Evolutionary conservation across 2,113 vertebrate genomes (phyloP), one percentile per base, ranked within the genome.

Genomic region (Euleptes europaea): DNA sequence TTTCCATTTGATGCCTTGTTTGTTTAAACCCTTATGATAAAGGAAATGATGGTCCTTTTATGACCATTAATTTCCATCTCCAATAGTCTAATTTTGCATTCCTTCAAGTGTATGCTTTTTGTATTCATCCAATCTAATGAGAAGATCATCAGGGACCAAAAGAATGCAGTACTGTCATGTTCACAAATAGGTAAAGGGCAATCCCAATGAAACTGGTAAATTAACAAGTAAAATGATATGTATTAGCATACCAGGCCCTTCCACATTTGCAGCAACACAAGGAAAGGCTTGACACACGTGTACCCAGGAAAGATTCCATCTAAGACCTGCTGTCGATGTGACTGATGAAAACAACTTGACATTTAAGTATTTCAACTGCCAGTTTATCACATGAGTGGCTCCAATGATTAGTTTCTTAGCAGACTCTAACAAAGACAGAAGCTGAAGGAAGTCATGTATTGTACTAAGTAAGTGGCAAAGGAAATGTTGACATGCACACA

Each of bases 301-400:
- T 80, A 73, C 87, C 66, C 79, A 87, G 89, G 83, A 91, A 88
- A 84, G 79, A 89, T 93, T 94, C 92, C 83, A 66, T 91, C 91
- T 93, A 90, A 94, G 93, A 91, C 86, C 90, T 90, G 87, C 94
- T 95, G 91, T 94, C 80, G 86, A 92, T 92, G 76, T 87, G 92
- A 57, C 87, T 90, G 91, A 95, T 94, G 89, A 95, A 95, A 96
- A 96, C 94, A 95, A 95, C 95, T 95, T 96, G 95, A 96, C 95
- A 95, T 95, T 91, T 95, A 92, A 93, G 86, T 94, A 92, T 95
- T 95, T 94, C 92, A 90, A 91, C 93, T 93, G 90, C 90, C 91
- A 87, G 86, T 93, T 95, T 93, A 88, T 94, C 94, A 94, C 87
- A 85, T 75, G 90, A 93, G 92, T 93, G 93, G 88, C 89, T 94